Percentiles rank a stretch among this genome's conserved stretches.
Conservation (phyloP, 1,140 invertebrate species). For the Leptinotarsa lineolata region DNA sequence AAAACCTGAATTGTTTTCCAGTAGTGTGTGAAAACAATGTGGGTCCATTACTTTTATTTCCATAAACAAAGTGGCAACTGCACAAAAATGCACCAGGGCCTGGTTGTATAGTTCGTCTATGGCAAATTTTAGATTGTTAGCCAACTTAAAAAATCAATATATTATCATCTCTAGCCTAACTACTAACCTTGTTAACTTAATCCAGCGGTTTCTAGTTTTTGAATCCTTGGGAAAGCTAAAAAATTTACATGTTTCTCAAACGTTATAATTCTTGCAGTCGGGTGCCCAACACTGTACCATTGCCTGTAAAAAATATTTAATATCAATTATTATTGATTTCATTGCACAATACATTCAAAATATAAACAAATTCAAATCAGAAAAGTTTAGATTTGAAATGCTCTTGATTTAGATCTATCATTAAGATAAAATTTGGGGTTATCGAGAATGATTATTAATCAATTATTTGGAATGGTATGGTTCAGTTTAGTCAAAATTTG, state of each 20-base stretch:
- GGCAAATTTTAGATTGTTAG: not conserved
- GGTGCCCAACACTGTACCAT: no score
- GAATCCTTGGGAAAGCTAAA: slow-evolving; percentile 8
- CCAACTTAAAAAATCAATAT: not conserved
- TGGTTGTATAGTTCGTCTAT: slow-evolving; percentile 13
- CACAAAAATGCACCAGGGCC: slow-evolving; percentile 22
- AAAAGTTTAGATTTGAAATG: not conserved
- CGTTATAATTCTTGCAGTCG: no score
- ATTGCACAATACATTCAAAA: no score
- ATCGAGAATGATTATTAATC: no score
- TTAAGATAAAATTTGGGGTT: not conserved
- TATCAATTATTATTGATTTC: no score
- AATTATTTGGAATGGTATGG: not conserved
- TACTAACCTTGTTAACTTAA: not conserved
- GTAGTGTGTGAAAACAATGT: no score
- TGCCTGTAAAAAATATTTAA: no score
- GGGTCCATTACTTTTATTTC: slow-evolving; percentile 17
- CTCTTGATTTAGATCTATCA: not conserved
- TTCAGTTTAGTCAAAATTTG: slow-evolving; percentile 1
- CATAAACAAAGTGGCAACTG: slow-evolving; percentile 20
- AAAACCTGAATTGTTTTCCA: no score
- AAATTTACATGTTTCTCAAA: no score
- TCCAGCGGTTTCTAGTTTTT: slow-evolving; percentile 9
- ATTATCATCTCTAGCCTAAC: not conserved
- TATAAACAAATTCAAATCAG: no score